A percentile compares a stretch with the other conserved stretches of the same genome.
Conservation (phyloP, 2,888 invertebrate species). For the Drosophila heteroneura region DNA sequence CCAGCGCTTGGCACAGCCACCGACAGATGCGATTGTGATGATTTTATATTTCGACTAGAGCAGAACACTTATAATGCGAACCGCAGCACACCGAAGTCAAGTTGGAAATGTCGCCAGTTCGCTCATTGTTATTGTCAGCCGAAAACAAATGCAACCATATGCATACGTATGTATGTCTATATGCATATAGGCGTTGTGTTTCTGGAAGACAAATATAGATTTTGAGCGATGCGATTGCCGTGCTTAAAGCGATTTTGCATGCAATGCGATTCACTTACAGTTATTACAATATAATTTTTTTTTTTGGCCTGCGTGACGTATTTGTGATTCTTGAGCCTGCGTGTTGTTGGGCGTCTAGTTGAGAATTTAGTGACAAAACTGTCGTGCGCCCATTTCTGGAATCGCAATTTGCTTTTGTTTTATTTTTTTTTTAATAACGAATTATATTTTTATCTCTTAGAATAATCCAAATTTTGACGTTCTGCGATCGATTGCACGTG, state of each 20-base stretch:
- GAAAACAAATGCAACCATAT: conserved; percentile 26
- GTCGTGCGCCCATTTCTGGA: background rate
- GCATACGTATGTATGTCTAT: background rate
- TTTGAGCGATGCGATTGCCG: conserved; percentile 43
- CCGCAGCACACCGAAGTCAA: conserved; percentile 62
- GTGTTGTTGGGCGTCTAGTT: conserved; percentile 26
- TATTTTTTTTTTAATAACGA: background rate
- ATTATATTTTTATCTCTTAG: background rate
- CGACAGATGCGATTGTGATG: conserved; percentile 8
- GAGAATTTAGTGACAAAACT: conserved; percentile 12
- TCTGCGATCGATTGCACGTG: background rate
- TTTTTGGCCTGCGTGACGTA: conserved; percentile 8
- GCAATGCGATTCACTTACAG: conserved; percentile 52
- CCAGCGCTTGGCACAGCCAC: background rate
- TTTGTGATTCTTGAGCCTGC: conserved; percentile 25
- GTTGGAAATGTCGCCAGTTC: conserved; percentile 54
- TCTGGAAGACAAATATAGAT: conserved; percentile 67
- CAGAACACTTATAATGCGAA: conserved; percentile 31
- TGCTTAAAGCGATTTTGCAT: conserved; percentile 45
- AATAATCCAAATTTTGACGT: background rate
- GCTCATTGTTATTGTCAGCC: conserved; percentile 30
- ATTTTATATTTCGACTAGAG: conserved; percentile 11
- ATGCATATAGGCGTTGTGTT: conserved; percentile 13
- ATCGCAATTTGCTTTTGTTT: background rate
- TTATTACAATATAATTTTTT: conserved; percentile 25